Evolutionary conservation across 92 coral and sea anemone genomes (phyloP).

Genomic region (Epizoanthus rinbou): DNA sequence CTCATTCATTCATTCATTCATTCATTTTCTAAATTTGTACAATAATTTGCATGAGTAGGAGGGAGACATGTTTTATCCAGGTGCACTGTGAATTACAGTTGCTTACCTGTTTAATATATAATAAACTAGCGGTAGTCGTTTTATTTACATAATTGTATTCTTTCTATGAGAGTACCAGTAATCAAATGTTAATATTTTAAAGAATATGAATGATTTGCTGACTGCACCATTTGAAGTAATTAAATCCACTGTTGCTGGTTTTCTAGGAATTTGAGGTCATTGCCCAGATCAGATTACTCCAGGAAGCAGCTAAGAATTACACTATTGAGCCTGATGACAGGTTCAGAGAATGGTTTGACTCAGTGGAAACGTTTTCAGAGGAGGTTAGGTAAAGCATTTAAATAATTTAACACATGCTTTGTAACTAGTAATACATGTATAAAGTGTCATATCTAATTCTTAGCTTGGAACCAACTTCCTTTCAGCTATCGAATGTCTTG

Average conservation of each 20-base stretch:
- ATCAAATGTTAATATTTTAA: no score
- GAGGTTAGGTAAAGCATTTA: constrained; percentile 67
- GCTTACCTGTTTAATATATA: no score
- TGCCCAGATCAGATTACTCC: constrained; percentile 94
- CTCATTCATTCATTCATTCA: no score
- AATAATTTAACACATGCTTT: not conserved
- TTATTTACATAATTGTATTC: no score
- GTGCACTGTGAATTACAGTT: no score
- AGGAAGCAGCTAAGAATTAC: constrained; percentile 98
- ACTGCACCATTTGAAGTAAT: not conserved
- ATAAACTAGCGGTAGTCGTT: no score
- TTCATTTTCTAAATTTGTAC: not conserved
- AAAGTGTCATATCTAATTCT: not conserved
- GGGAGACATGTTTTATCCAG: no score
- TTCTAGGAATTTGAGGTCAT: constrained; percentile 92
- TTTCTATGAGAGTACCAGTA: no score
- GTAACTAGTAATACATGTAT: not conserved
- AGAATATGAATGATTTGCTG: no score
- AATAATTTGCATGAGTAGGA: not conserved
- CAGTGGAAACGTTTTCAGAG: constrained; percentile 80
- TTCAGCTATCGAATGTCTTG: constrained; percentile 73
- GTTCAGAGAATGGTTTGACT: constrained; percentile 84
- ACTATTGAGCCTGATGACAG: constrained; percentile 71
- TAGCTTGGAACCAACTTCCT: not conserved
- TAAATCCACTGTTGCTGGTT: not conserved